These are phyloP conservation scores for Acanthopagrus latus DNA, from an alignment of 2,797 vertebrate species.

Conservation along the genomic window DNA sequence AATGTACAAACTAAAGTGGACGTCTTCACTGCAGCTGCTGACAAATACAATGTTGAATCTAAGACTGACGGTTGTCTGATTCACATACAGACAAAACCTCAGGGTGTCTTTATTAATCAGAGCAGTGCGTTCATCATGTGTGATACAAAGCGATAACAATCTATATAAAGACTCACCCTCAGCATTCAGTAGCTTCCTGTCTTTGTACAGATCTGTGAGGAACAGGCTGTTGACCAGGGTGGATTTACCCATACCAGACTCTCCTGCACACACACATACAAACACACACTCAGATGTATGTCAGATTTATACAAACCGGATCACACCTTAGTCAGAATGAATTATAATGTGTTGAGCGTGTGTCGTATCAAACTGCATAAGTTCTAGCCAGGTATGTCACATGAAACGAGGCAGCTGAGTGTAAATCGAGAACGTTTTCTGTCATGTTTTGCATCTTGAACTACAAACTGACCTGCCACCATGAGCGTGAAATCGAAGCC, in stretches of 20 bases:
- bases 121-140: neutral
- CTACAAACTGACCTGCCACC: constrained; percentile 91
- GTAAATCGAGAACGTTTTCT: neutral
- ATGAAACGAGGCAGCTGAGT: neutral
- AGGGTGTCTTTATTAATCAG: neutral
- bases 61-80: neutral
- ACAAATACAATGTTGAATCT: neutral
- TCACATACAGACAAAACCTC: neutral
- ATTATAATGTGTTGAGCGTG: neutral
- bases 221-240: constrained; percentile 90
- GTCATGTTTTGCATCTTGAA: neutral
- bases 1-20: neutral
- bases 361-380: neutral
- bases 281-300: neutral
- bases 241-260: constrained; percentile 90
- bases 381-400: fast-evolving
- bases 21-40: neutral
- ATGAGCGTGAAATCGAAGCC: constrained; percentile 98
- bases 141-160: constrained; percentile 14
- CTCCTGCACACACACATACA: constrained; percentile 75
- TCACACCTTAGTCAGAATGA: neutral
- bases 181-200: constrained; percentile 89
- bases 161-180: constrained; percentile 80
- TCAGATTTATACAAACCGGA: neutral
- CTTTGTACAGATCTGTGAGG: constrained; percentile 90